Conservation (phyloP, 2,888 invertebrate species). For the Aspidapion aeneum region DNA sequence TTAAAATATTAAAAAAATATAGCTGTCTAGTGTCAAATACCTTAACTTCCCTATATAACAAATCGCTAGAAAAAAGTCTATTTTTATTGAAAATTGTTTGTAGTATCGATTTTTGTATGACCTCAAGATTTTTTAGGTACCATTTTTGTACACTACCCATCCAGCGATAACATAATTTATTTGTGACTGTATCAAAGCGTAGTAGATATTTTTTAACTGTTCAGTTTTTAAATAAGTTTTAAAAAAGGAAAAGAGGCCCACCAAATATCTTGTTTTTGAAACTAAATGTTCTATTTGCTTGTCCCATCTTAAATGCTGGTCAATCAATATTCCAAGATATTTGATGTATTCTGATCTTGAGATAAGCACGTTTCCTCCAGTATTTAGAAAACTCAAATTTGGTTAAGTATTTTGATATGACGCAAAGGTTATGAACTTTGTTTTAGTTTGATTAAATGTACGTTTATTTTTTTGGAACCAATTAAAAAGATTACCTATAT, state of each 20-base stretch:
- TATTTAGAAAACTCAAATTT: too few species aligned
- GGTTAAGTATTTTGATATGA: too few species aligned
- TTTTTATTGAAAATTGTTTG: constrained; percentile 6
- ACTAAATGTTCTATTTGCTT: neutral
- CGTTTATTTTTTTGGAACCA: too few species aligned
- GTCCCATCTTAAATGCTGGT: neutral
- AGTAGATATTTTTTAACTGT: neutral
- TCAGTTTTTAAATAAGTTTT: neutral
- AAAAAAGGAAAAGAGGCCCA: neutral
- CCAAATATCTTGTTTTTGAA: neutral
- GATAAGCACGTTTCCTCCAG: too few species aligned
- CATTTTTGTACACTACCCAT: neutral
- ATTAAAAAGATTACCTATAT: too few species aligned
- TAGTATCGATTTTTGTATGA: neutral
- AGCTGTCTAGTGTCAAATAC: neutral
- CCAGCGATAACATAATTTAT: constrained; percentile 4
- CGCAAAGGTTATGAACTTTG: too few species aligned
- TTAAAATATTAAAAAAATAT: constrained; percentile 3
- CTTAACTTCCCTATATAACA: neutral
- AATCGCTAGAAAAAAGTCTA: neutral
- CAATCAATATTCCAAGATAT: too few species aligned
- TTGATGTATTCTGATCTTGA: too few species aligned
- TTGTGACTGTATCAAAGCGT: neutral
- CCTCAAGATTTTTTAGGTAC: neutral
- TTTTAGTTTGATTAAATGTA: too few species aligned